phyloP scores from a whole-genome alignment of 2,888 invertebrate genomes.

The Drosophila neoperkinsi region DNA sequence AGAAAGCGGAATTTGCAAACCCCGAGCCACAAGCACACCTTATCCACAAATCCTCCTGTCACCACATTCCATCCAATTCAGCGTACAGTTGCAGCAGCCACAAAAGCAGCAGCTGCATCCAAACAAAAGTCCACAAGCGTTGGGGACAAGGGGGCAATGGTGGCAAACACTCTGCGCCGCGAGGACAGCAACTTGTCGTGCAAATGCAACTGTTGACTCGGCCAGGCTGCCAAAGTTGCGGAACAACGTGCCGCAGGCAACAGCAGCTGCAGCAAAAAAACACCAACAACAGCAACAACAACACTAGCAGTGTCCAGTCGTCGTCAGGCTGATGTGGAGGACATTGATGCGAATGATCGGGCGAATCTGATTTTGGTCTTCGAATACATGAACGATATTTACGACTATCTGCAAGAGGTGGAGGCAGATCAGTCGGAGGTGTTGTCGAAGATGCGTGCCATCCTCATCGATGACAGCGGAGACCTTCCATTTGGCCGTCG shows the following conservation, averaged over 20 bases:
- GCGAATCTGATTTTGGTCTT: constrained; percentile 90
- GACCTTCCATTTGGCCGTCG: constrained; percentile 94
- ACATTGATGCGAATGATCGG: constrained; percentile 91
- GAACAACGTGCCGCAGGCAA: background rate
- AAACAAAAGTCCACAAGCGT: constrained; percentile 41
- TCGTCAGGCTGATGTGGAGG: constrained; percentile 86
- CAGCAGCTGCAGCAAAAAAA: background rate
- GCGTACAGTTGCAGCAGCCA: constrained; percentile 12
- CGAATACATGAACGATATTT: constrained; percentile 91
- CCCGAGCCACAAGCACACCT: background rate
- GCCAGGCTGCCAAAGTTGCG: constrained; percentile 18
- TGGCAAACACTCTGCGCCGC: constrained; percentile 69
- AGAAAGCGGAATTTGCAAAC: constrained; percentile 48
- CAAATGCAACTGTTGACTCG: constrained; percentile 30
- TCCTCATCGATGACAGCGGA: constrained; percentile 94
- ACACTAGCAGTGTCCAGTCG: constrained; percentile 64
- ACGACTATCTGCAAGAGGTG: constrained; percentile 91
- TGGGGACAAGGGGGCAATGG: constrained; percentile 27
- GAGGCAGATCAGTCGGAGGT: constrained; percentile 90
- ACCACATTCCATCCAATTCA: constrained; percentile 8
- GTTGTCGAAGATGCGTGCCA: constrained; percentile 93
- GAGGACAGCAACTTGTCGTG: constrained; percentile 84
- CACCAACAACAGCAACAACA: background rate
- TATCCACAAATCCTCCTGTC: constrained; percentile 5
- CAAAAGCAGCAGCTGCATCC: background rate